These are phyloP conservation scores for Gastracanthus pulcherrimus DNA, from an alignment of 2,888 invertebrate species.

Conservation along the genomic window DNA sequence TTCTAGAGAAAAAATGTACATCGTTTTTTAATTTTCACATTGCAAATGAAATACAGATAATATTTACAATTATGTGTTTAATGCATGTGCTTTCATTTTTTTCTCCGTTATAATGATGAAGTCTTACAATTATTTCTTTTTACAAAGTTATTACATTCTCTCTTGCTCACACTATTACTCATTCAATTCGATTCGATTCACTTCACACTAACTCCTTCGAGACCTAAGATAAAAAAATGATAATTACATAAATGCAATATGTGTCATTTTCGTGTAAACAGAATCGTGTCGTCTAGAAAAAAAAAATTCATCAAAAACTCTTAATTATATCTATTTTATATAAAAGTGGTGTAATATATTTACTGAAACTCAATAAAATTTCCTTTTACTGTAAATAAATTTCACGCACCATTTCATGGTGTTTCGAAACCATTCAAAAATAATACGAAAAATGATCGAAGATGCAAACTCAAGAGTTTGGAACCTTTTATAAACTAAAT, in stretches of 20 bases:
- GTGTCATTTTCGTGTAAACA: conserved; percentile 58
- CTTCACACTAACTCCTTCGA: conserved; percentile 49
- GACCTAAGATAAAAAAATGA: conserved; percentile 58
- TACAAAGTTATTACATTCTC: conserved; percentile 58
- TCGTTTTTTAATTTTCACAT: conserved; percentile 69
- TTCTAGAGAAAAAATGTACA: conserved; percentile 69
- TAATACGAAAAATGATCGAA: conserved; percentile 37
- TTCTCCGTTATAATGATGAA: conserved; percentile 60
- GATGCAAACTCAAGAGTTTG: conserved; percentile 45
- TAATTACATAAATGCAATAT: conserved; percentile 60
- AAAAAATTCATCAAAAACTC: conserved; percentile 57
- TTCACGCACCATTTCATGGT: conserved; percentile 55
- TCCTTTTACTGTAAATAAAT: conserved; percentile 47
- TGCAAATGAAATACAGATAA: conserved; percentile 72
- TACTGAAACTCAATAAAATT: conserved; percentile 55
- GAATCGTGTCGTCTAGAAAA: conserved; percentile 53
- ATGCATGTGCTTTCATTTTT: conserved; percentile 56
- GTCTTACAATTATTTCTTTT: conserved; percentile 57
- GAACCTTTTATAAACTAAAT: conserved; percentile 48
- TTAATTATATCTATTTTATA: conserved; percentile 54
- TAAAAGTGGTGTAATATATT: conserved; percentile 52
- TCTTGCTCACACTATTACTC: conserved; percentile 36
- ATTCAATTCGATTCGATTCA: conserved; percentile 54
- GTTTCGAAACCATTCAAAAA: conserved; percentile 50
- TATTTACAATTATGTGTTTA: conserved; percentile 72